Conservation (phyloP, 1,140 invertebrate genomes). For the Callitettix versicolor region DNA sequence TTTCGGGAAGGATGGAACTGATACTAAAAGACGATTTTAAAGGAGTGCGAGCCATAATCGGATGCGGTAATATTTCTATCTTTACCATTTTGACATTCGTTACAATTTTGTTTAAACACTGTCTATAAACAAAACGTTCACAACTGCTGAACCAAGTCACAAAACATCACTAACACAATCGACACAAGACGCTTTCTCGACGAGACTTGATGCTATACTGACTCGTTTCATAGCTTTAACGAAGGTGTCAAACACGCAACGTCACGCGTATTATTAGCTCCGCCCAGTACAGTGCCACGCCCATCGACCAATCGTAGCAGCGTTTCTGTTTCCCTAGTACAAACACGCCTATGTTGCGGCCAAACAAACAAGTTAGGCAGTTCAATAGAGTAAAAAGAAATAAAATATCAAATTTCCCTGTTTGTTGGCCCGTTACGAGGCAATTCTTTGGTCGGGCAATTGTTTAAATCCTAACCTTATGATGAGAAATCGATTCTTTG, state of each 20-base stretch:
- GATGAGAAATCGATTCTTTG: no score
- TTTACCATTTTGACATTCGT: conserved; percentile 38
- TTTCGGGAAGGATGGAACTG: conserved; percentile 56
- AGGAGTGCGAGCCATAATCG: conserved; percentile 43
- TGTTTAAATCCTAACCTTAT: no score
- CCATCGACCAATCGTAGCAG: conserved; percentile 1
- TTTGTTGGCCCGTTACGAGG: no score
- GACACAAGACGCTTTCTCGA: not conserved
- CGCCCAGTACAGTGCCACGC: not conserved
- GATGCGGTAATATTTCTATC: conserved; percentile 38
- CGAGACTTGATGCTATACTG: not conserved
- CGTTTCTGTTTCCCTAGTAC: not conserved
- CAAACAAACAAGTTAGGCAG: no score
- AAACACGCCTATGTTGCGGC: no score
- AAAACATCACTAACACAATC: conserved; percentile 3
- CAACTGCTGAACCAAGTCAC: not conserved
- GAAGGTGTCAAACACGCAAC: not conserved
- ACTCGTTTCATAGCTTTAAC: not conserved
- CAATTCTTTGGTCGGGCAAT: no score
- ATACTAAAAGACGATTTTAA: conserved; percentile 63
- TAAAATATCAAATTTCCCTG: no score
- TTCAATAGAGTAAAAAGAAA: no score
- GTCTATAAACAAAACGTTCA: not conserved
- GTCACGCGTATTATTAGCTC: not conserved
- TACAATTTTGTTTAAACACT: not conserved